phyloP scores from a whole-genome alignment of 37 sponge, comb jelly and placozoan species.

The Beroe ovata region DNA sequence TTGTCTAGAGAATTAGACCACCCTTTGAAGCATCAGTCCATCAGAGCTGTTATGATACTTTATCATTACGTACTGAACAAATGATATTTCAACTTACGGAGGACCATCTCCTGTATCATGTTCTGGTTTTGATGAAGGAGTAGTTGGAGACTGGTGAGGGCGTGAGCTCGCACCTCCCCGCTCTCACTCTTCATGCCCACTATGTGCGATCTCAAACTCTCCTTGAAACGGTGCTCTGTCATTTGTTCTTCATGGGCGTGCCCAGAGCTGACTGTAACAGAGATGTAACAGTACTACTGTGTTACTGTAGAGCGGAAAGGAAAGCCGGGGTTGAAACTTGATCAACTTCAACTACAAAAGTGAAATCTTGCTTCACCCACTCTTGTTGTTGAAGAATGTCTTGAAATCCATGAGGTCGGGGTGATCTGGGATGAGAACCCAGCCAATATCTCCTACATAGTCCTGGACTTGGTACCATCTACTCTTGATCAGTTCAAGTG shows the following conservation, averaged over 20 bases:
- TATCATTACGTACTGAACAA: no score
- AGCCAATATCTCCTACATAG: conserved; percentile 24
- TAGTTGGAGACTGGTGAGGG: conserved; percentile 15
- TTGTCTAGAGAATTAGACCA: no score
- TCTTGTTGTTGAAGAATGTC: background rate
- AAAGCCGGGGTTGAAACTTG: no score
- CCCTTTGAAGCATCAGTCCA: no score
- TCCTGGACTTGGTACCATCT: background rate
- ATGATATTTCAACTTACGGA: background rate
- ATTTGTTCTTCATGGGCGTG: background rate
- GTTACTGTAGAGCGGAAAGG: no score
- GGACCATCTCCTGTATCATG: conserved; percentile 9
- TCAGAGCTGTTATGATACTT: background rate
- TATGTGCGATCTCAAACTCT: background rate
- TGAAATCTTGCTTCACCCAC: no score
- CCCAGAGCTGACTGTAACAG: background rate
- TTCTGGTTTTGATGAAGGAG: conserved; percentile 51
- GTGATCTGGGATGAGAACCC: conserved; percentile 21
- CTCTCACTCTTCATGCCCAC: conserved; percentile 4
- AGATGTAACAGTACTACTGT: no score
- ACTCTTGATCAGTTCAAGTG: background rate
- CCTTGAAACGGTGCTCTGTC: conserved; percentile 45
- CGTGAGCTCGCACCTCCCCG: conserved; percentile 22
- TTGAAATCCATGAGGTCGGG: background rate
- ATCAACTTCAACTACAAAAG: no score